phyloP scores from a whole-genome alignment of 1,140 invertebrate genomes.

The Trachelipus rathkii region DNA sequence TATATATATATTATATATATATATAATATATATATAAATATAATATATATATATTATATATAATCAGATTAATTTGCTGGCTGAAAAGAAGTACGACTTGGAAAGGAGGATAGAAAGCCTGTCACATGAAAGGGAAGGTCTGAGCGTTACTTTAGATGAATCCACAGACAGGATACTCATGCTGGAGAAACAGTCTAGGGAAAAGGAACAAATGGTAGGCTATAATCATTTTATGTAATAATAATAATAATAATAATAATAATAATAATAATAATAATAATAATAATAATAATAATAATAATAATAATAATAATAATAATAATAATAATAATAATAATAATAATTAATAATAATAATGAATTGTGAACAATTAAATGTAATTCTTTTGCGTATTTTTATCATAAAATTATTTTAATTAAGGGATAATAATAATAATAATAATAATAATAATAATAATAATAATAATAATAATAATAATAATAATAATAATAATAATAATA shows the following conservation, averaged over 20 bases:
- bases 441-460: too few relatives aligned
- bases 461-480: too few relatives aligned
- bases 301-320: neutral
- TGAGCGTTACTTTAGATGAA: conserved; percentile 75
- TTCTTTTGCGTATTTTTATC: too few relatives aligned
- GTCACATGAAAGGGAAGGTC: conserved; percentile 70
- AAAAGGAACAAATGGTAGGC: conserved; percentile 57
- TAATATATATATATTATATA: too few relatives aligned
- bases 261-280: neutral
- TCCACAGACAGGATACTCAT: conserved; percentile 78
- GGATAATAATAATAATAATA: too few relatives aligned
- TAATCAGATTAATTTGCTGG: conserved; percentile 68
- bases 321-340: neutral
- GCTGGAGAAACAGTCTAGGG: conserved; percentile 75
- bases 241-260: neutral
- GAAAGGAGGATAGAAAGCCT: conserved; percentile 64
- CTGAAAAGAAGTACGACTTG: conserved; percentile 76
- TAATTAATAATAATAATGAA: too few relatives aligned
- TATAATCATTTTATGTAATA: too few relatives aligned
- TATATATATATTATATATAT: too few relatives aligned
- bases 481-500: too few relatives aligned
- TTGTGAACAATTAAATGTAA: too few relatives aligned
- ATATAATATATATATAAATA: too few relatives aligned
- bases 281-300: neutral
- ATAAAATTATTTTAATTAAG: too few relatives aligned